phyloP scores from a whole-genome alignment of 2,888 invertebrate genomes.

The Hyppa rectilinea region DNA sequence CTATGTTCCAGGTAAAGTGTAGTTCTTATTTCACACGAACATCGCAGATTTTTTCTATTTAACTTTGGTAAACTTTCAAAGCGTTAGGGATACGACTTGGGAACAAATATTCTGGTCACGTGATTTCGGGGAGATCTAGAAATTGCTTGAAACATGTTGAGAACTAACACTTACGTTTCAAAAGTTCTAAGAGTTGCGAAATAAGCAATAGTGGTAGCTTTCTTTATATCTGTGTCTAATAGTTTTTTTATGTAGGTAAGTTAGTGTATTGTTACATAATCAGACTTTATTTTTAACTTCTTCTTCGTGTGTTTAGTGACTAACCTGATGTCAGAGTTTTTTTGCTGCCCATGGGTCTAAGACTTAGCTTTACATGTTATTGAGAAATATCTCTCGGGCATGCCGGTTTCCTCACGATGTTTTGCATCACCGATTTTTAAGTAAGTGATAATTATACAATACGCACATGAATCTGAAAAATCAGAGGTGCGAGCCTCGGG shows the following conservation, averaged over 20 bases:
- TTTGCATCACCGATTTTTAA: too few species aligned
- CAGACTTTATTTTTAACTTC: too few species aligned
- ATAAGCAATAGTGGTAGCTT: neutral
- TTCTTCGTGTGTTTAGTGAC: too few species aligned
- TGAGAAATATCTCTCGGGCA: too few species aligned
- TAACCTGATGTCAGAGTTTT: too few species aligned
- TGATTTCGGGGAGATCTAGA: slow-evolving; percentile 1
- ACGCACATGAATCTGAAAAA: too few species aligned
- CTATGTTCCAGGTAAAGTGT: neutral
- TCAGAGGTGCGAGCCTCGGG: too few species aligned
- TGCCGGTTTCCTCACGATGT: too few species aligned
- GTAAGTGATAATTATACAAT: too few species aligned
- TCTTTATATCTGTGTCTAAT: neutral
- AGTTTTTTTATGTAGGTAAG: neutral
- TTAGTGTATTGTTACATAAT: neutral
- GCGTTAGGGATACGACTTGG: neutral
- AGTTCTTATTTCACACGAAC: slow-evolving; percentile 2
- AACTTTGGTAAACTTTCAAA: slow-evolving; percentile 24
- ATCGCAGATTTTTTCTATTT: slow-evolving; percentile 17
- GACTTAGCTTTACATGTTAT: too few species aligned
- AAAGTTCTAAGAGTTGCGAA: neutral
- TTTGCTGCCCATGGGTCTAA: too few species aligned
- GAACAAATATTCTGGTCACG: slow-evolving; percentile 38
- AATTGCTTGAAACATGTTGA: slow-evolving; percentile 14
- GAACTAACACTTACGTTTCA: neutral